phyloP scores from a whole-genome alignment of 2,797 vertebrate species.

The Danio aesculapii region DNA sequence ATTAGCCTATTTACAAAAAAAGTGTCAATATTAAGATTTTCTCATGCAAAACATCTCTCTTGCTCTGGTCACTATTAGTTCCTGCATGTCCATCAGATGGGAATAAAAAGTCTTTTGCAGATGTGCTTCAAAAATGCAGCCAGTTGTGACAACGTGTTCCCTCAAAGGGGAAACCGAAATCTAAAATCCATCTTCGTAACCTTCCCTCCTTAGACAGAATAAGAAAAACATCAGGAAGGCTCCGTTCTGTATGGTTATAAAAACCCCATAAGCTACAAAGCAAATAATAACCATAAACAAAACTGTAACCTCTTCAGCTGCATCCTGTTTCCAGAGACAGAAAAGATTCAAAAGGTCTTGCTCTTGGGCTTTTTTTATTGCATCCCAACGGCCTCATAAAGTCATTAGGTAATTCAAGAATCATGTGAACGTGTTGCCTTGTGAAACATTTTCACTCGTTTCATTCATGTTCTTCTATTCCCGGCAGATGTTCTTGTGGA shows the following conservation, averaged over 20 bases:
- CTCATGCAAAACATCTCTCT: background rate
- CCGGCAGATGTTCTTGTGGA: slow-evolving; percentile 88
- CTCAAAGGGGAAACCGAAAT: slow-evolving; percentile 62
- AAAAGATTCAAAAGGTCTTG: slow-evolving; percentile 68
- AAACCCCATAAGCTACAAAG: slow-evolving; percentile 50
- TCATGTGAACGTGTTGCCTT: slow-evolving; percentile 64
- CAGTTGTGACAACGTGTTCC: slow-evolving; percentile 68
- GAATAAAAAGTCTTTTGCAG: slow-evolving; percentile 55
- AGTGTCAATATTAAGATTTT: background rate
- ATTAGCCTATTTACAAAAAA: background rate
- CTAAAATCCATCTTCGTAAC: slow-evolving; percentile 53
- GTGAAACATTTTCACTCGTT: slow-evolving; percentile 50
- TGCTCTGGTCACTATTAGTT: slow-evolving; percentile 10
- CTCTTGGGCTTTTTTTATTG: slow-evolving; percentile 62
- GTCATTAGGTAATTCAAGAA: slow-evolving; percentile 64
- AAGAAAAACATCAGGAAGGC: slow-evolving; percentile 44
- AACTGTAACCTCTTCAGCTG: slow-evolving; percentile 75
- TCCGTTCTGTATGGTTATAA: slow-evolving; percentile 55
- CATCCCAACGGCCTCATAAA: slow-evolving; percentile 69
- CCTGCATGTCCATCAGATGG: background rate
- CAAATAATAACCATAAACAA: slow-evolving; percentile 60
- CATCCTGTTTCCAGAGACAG: slow-evolving; percentile 76
- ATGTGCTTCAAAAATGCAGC: slow-evolving; percentile 62
- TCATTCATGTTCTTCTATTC: slow-evolving; percentile 27
- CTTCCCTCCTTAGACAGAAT: slow-evolving; percentile 4